Evolutionary conservation across 2,113 vertebrate species (phyloP), one percentile per base, ranked within the genome.

Genomic region (Guaruba guarouba): DNA sequence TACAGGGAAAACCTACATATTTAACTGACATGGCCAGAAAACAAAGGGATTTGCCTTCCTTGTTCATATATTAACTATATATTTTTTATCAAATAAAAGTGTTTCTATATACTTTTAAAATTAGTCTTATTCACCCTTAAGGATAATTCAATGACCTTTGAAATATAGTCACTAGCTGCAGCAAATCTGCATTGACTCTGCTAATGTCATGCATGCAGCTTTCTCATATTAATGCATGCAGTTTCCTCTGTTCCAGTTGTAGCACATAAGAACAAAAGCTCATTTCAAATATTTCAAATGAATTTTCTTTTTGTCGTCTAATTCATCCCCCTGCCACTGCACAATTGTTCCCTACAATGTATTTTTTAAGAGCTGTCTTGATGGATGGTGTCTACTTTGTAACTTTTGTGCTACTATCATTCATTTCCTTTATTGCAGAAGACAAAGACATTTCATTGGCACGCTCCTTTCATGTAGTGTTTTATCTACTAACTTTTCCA

Each of bases 361-460:
- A 77, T 89, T 95, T 91, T 90, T 92, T 86, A 92, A 88, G 78
- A 78, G 77, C 27, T 92, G 35, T 78, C 57, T 88, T 95, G 96
- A 97, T 81, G 51, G 86, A 96, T 97, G 43, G 77, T 70, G 63
- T 88, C 81, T 95, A 94, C 89, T 90, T 94, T 96, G 75, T 90
- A 95, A 88, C 92, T 95, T 97, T 83, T 79, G 83, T 85, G 92
- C 64, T 71, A 77, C 92, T 92, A 93, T 95, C 64, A 96, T 89
- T 96, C 73, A 95, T 90, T 96, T 92, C 70, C 70, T 95, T 97
- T 96, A 93, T 75, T 92, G 63, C 6, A 2, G 80, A 89, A 96
- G 93, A 96, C 91, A 96, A 92, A 95, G 92, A 81, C 75, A 75
- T 92, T 95, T 95, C 94, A 96, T 86, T 93, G 95, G 87, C 91